phyloP scores from a whole-genome alignment of 2,797 vertebrate species.

The Acanthornis magna region DNA sequence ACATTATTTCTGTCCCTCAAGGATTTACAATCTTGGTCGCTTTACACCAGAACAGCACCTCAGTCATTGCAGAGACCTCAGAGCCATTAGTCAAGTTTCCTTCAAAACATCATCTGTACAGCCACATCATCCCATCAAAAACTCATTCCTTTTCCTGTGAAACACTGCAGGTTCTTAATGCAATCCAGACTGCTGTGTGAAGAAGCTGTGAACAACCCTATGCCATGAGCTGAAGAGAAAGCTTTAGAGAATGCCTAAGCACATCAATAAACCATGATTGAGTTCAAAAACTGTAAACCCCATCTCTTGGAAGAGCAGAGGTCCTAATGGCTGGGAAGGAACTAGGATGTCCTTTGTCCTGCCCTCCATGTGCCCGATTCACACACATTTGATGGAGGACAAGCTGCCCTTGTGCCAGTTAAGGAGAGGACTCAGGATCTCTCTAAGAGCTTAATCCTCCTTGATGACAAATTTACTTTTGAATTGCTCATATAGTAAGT shows the following conservation, averaged over 20 bases:
- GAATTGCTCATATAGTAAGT: neutral
- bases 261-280: neutral
- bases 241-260: neutral
- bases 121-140: neutral
- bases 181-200: neutral
- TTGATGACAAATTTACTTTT: neutral
- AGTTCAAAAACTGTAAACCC: neutral
- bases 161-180: neutral
- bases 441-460: neutral
- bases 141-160: neutral
- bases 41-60: neutral
- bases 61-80: neutral
- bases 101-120: neutral
- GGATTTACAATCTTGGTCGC: neutral
- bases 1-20: neutral
- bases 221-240: neutral
- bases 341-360: neutral
- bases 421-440: neutral
- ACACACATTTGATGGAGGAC: neutral
- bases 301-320: neutral
- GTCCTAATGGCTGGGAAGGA: neutral
- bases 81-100: neutral
- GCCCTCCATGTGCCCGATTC: neutral
- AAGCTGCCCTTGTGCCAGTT: neutral
- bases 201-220: neutral